These are phyloP conservation scores for Eospalax fontanierii DNA, from an alignment of 2,797 vertebrate genomes.

Conservation along the genomic window DNA sequence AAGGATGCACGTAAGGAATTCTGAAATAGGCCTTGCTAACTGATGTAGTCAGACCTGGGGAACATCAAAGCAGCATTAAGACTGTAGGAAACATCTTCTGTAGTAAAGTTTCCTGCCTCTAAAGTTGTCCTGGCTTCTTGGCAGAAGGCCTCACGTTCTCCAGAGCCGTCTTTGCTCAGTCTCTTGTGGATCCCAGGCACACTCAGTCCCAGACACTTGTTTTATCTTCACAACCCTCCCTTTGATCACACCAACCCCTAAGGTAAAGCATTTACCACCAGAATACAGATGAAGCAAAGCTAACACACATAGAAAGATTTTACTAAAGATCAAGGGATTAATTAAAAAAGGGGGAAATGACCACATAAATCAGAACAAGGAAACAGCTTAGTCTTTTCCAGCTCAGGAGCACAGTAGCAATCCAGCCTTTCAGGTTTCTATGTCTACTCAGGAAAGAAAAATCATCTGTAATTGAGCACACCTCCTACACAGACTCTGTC, in stretches of 20 bases:
- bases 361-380: neutral
- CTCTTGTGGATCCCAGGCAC: neutral
- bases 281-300: neutral
- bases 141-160: neutral
- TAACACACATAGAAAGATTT: neutral
- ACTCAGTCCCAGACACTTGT: neutral
- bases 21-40: neutral
- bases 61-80: neutral
- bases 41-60: neutral
- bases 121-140: neutral
- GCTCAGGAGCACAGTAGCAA: neutral
- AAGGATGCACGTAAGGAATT: neutral
- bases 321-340: neutral
- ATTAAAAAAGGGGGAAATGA: neutral
- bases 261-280: neutral
- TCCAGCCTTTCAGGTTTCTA: neutral
- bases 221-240: neutral
- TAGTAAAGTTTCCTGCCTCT: neutral
- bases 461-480: neutral
- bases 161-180: neutral
- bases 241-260: neutral
- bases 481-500: neutral
- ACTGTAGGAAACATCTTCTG: neutral
- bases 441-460: no score
- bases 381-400: neutral